Percentiles rank a stretch among this genome's conserved stretches.
Conservation (phyloP, 2,888 invertebrate species). For the Drosophila ustulata region DNA sequence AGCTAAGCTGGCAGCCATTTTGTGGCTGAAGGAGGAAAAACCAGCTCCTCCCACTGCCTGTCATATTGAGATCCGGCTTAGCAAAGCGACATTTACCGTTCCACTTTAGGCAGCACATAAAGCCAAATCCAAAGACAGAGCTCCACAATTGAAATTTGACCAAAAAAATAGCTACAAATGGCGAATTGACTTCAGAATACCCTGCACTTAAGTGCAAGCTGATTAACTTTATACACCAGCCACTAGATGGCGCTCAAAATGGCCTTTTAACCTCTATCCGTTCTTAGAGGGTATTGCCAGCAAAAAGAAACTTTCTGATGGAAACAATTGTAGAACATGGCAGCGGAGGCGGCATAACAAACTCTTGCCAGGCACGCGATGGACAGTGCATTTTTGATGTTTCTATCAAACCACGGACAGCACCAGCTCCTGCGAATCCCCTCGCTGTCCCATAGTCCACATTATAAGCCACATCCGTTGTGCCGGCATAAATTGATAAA, state of each 20-base stretch:
- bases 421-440: not conserved
- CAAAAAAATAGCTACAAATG: constrained; percentile 23
- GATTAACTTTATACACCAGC: no score
- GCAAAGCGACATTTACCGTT: constrained; percentile 48
- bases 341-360: constrained; percentile 67
- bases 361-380: constrained; percentile 72
- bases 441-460: constrained; percentile 28
- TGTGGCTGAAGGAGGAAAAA: constrained; percentile 31
- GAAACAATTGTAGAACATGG: constrained; percentile 58
- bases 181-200: not conserved
- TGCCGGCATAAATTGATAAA: constrained; percentile 82
- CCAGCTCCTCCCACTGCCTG: constrained; percentile 25
- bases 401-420: constrained; percentile 56
- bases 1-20: constrained; percentile 55
- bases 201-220: not conserved
- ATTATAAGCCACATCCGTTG: constrained; percentile 78
- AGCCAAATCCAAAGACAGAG: constrained; percentile 23
- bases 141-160: constrained; percentile 52
- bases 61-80: constrained; percentile 62
- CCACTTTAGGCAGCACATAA: constrained; percentile 23
- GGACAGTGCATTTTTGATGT: constrained; percentile 71
- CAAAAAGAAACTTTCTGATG: constrained; percentile 35
- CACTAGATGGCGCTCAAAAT: not conserved
- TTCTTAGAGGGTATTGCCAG: constrained; percentile 11
- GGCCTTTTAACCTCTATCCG: not conserved